Percentiles rank a stretch among this genome's conserved stretches.
These are phyloP conservation scores for Sesamia inferens DNA, from an alignment of 2,888 invertebrate species.

Conservation along the genomic window DNA sequence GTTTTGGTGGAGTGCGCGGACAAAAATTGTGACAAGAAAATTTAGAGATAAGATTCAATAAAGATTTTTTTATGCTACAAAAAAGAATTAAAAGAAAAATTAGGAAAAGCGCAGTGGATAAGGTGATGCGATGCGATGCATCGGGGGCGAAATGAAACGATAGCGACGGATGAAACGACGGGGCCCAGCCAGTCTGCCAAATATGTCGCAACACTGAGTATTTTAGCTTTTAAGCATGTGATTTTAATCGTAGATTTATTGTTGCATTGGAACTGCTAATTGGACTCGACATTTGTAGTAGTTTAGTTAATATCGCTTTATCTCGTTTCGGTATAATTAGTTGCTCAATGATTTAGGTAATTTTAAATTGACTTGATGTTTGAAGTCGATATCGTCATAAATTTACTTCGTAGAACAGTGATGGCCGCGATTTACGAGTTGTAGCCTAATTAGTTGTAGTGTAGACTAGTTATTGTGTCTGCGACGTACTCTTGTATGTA, in stretches of 20 bases:
- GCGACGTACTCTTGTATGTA: no score
- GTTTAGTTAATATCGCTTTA: constrained; percentile 27
- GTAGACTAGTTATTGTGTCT: no score
- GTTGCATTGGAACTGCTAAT: constrained; percentile 28
- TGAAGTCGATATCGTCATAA: neutral
- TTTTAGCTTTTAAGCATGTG: constrained; percentile 48
- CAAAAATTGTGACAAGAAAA: no score
- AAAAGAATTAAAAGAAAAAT: neutral
- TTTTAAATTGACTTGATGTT: constrained; percentile 12
- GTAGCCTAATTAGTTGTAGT: neutral
- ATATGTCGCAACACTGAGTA: constrained; percentile 19
- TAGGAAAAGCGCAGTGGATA: neutral
- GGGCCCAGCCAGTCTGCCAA: neutral
- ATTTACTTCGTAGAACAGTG: neutral
- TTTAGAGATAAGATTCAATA: no score
- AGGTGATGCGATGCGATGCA: neutral
- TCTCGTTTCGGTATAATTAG: constrained; percentile 26
- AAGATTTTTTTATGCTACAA: no score
- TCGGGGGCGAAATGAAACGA: neutral
- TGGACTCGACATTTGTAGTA: constrained; percentile 26
- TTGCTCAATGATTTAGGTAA: constrained; percentile 11
- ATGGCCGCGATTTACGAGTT: neutral
- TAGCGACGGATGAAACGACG: neutral
- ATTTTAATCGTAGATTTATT: constrained; percentile 56
- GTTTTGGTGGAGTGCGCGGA: no score